phyloP scores from a whole-genome alignment of 2,888 invertebrate genomes.

The Xestia xanthographa region DNA sequence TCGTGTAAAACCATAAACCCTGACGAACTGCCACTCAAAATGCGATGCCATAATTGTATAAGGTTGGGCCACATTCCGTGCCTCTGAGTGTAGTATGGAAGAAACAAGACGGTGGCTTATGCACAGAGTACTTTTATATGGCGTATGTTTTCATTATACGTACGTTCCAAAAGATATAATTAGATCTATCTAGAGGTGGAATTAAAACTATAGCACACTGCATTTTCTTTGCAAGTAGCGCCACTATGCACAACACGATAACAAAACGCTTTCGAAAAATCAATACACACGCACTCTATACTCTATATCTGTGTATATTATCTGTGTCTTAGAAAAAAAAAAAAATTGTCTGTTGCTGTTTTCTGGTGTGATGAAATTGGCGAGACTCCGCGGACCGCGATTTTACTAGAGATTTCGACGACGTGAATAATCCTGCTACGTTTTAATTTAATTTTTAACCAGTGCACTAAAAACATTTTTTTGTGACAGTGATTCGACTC shows the following conservation, averaged over 20 bases:
- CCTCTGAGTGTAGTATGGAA: not conserved
- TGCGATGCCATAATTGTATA: too few species aligned
- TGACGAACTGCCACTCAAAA: too few species aligned
- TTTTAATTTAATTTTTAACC: slow-evolving; percentile 10
- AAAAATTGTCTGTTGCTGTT: slow-evolving; percentile 23
- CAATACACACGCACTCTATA: slow-evolving; percentile 10
- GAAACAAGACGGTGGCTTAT: not conserved
- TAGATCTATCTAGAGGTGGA: not conserved
- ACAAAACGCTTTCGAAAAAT: slow-evolving; percentile 18
- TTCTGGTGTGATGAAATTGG: slow-evolving; percentile 42
- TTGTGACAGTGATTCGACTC: slow-evolving; percentile 43
- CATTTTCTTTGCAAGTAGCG: not conserved
- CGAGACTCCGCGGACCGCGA: slow-evolving; percentile 34
- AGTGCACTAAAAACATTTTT: slow-evolving; percentile 39
- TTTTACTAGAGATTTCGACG: slow-evolving; percentile 67
- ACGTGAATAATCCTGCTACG: not conserved
- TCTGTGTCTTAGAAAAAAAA: slow-evolving; percentile 7
- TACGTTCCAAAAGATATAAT: not conserved
- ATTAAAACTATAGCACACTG: not conserved
- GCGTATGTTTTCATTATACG: too few species aligned
- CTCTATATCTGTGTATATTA: slow-evolving; percentile 10
- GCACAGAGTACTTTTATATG: too few species aligned
- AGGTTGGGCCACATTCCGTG: too few species aligned
- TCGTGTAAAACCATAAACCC: too few species aligned
- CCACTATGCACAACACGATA: not conserved